Conservation (phyloP, 2,888 invertebrate species). For the Tetrapedia diversipes region DNA sequence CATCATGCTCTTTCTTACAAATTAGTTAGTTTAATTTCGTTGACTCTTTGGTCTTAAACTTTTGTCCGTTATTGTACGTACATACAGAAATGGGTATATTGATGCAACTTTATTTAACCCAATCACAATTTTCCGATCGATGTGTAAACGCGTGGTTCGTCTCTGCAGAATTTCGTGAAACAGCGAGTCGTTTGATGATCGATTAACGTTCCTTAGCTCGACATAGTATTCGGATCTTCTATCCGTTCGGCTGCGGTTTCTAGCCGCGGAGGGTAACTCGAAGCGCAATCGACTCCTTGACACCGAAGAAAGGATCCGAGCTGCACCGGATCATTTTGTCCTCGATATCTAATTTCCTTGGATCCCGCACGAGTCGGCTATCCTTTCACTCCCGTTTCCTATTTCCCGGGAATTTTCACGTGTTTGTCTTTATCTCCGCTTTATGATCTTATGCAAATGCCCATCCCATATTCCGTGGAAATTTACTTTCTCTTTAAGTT, state of each 20-base stretch:
- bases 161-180: slow-evolving; percentile 36
- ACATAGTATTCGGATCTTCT: not conserved
- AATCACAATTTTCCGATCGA: too few relatives aligned
- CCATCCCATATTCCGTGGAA: slow-evolving; percentile 10
- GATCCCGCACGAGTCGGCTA: not conserved
- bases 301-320: slow-evolving; percentile 38
- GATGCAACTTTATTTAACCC: too few relatives aligned
- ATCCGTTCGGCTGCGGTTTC: slow-evolving; percentile 38
- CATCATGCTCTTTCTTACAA: too few relatives aligned
- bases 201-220: slow-evolving; percentile 38
- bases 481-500: too few relatives aligned
- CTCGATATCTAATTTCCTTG: slow-evolving; percentile 59
- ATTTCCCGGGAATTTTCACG: slow-evolving; percentile 38
- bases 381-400: slow-evolving; percentile 7
- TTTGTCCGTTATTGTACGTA: too few relatives aligned
- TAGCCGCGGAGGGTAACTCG: slow-evolving; percentile 44
- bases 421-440: slow-evolving; percentile 15
- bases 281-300: slow-evolving; percentile 43
- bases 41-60: too few relatives aligned
- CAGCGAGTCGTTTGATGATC: slow-evolving; percentile 43
- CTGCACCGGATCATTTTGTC: slow-evolving; percentile 44
- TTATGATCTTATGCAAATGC: slow-evolving; percentile 7
- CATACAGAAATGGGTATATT: too few relatives aligned
- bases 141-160: slow-evolving; percentile 27
- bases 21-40: too few relatives aligned